phyloP scores from a whole-genome alignment of 2,888 invertebrate genomes.

The Hermodice carunculata region DNA sequence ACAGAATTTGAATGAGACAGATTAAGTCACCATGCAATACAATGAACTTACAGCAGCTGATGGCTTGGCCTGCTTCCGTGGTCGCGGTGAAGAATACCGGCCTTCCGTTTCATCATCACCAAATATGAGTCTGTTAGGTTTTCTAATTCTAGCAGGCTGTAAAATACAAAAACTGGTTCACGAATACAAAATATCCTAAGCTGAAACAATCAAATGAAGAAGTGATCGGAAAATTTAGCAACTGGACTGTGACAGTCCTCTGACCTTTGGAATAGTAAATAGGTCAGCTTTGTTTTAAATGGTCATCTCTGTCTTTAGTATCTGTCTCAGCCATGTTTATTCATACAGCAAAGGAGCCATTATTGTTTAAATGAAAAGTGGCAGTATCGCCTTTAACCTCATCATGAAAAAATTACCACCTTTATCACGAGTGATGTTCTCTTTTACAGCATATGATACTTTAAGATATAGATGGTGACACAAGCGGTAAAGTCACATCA shows the following conservation, averaged over 20 bases:
- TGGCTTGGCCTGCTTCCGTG: constrained; percentile 20
- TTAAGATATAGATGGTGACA: not conserved
- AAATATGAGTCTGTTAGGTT: constrained; percentile 46
- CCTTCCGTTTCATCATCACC: constrained; percentile 37
- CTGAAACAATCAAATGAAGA: no score
- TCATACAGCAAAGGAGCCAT: no score
- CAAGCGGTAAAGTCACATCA: not conserved
- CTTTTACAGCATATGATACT: not conserved
- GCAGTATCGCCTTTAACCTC: no score
- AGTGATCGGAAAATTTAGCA: no score
- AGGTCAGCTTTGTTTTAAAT: no score
- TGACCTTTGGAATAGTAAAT: no score
- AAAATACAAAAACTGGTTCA: not conserved
- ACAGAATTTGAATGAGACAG: not conserved
- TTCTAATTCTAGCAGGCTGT: constrained; percentile 38
- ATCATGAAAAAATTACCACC: not conserved
- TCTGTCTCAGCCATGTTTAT: no score
- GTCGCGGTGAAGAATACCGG: constrained; percentile 25
- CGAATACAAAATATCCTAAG: no score
- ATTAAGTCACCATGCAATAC: not conserved
- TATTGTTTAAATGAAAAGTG: no score
- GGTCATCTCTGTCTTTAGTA: no score
- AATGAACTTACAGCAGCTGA: constrained; percentile 21
- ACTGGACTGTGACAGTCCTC: no score
- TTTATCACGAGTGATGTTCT: no score